Conservation (phyloP, 2,797 vertebrate species). For the Kryptolebias ocellatus region DNA sequence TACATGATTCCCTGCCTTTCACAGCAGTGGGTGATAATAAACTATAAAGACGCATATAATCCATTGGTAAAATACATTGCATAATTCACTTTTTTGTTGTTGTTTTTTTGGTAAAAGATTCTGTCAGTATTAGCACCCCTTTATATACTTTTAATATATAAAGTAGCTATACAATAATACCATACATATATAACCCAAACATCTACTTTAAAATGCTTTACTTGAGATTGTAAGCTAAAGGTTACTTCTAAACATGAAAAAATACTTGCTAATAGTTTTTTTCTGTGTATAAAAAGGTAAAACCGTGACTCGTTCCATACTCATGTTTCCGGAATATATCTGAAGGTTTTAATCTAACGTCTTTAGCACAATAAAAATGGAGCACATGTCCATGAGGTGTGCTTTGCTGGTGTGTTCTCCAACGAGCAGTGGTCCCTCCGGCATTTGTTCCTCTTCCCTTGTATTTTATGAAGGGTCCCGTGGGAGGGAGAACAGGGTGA, state of each 20-base stretch:
- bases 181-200: no score
- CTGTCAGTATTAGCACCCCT: no score
- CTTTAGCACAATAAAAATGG: constrained; percentile 38
- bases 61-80: no score
- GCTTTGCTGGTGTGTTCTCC: constrained; percentile 41
- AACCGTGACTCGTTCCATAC: constrained; percentile 8
- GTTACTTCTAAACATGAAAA: no score
- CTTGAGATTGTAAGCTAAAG: no score
- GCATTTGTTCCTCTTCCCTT: constrained; percentile 60
- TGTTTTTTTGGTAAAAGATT: no score
- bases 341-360: constrained; percentile 33
- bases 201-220: not conserved
- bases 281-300: constrained; percentile 3
- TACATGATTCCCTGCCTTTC: no score
- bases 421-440: constrained; percentile 50
- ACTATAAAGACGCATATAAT: no score
- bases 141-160: no score
- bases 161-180: no score
- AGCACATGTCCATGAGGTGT: constrained; percentile 53
- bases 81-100: no score
- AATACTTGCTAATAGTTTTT: not conserved
- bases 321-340: constrained; percentile 14
- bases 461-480: constrained; percentile 45
- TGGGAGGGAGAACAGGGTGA: constrained; percentile 39
- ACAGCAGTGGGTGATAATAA: no score